Evolutionary conservation across 2,113 vertebrate genomes (phyloP), one percentile per base, ranked within the genome.

Genomic region (Pygoscelis antarcticus): DNA sequence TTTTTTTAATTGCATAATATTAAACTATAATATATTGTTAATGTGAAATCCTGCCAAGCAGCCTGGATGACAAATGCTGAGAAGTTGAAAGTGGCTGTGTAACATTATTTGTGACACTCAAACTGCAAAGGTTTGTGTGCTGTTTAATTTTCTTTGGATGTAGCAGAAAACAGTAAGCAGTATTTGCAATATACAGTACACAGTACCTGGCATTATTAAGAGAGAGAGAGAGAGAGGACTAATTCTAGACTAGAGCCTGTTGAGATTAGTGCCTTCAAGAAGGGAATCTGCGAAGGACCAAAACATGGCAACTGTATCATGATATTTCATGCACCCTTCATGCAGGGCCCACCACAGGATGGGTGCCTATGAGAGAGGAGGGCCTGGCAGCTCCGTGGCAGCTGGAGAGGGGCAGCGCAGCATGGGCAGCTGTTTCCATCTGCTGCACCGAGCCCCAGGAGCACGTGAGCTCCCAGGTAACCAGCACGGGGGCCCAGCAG

Each of bases 161-260:
- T 4, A 57, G 70, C 26, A 62, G 55, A 83, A 74, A 74, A 52
- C 16, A 57, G 60, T 7, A 30, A 64, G 32, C n/a, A 78, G 36
- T 26, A 27, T 69, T 84, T 75, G 55, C 64, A 70, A 42, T 11
- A 10, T 3, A 19, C 23, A 38, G 20, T 15, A n/a, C 14, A 32
- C 3, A 2, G 14, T 49, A 36, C 32, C 19, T 36, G 30, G 7
- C 3, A 2, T 46, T 62, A 14, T 3, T 26, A 9, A 8, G n/a
- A 44, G 34, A 47, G 36, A 8, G n/a, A 44, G 34, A 47, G 36
- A 65, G 22, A 51, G 18, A 13, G 17, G 8, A 44, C 12, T 77
- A n/a, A 64, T 87, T 90, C 60, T 30, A 20, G 26, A 15, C 16
- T 44, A 44, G 14, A 52, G 2, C 21, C 38, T 81, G 55, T 17